Base-by-base conservation (phyloP, 2,113 vertebrate genomes). In the Struthidea cinerea region DNA sequence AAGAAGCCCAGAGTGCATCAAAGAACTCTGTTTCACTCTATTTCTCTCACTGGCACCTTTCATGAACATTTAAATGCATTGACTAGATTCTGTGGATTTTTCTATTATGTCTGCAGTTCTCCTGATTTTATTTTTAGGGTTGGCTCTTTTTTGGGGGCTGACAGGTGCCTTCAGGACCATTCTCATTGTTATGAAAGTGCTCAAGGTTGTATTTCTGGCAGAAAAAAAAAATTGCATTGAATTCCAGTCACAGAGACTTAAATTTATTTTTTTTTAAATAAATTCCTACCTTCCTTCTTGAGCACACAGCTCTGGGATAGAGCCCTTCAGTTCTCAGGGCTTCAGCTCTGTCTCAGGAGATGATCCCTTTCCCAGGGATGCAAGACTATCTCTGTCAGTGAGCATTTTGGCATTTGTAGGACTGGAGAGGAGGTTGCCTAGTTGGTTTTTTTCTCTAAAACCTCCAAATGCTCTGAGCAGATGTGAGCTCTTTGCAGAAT, bases 401-500 rank as follows among this genome's bases (percentile, higher is more conserved):
- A 75, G 30, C 3, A 47, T 41, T 91, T 30, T 78, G 32, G 5
- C 4, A 27, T 46, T 50, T 90, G 9, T n/a, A 4, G 4, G 22
- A 11, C 8, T 0, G 1, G 24, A 81, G 21, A 63, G 1, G 16
- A 9, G 49, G 18, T 55, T 64, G 5, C 10, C 73, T 44, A 16
- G 3, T 27, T 44, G 12, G 13, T 64, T 32, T 35, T 67, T 52
- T 6, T 4, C 26, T 55, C 26, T 52, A 33, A 57, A 61, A 11
- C 0, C 2, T 2, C 4, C 6, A 81, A 19, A 26, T 49, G 2
- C 49, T 84, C 42, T 67, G 22, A 77, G 19, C 19, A 32, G 13
- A 18, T 57, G 13, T 46, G 27, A 76, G 4, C 11, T 69, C 15
- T 50, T 73, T 67, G 12, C 18, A 57, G 33, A 75, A 67, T 15